These are phyloP conservation scores for Polymixis flavicincta DNA, from an alignment of 2,888 invertebrate genomes.

Conservation along the genomic window DNA sequence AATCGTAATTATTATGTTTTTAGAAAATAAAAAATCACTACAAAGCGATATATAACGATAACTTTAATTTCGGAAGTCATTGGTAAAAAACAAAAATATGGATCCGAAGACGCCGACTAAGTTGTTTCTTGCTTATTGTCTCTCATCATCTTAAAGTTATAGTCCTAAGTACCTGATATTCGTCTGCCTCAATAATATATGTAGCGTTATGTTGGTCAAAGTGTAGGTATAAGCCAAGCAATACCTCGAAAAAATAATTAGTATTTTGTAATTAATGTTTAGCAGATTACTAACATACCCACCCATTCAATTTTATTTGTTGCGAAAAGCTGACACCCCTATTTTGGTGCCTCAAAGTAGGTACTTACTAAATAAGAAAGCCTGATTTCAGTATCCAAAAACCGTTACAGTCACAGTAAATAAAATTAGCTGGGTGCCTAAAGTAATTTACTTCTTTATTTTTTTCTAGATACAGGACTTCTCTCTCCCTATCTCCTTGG, in stretches of 20 bases:
- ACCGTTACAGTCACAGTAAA: constrained; percentile 21
- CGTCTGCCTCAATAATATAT: background rate
- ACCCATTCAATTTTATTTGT: background rate
- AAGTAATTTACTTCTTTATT: constrained; percentile 9
- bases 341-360: background rate
- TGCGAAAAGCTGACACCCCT: background rate
- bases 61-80: background rate
- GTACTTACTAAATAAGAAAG: background rate
- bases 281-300: constrained; percentile 7
- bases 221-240: background rate
- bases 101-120: background rate
- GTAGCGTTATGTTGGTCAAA: background rate
- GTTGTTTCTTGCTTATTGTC: background rate
- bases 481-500: background rate
- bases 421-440: constrained; percentile 13
- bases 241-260: background rate
- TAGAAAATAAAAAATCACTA: too few species aligned
- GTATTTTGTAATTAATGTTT: constrained; percentile 19
- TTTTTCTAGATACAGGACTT: background rate
- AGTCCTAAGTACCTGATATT: background rate
- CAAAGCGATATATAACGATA: too few species aligned
- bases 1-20: too few species aligned
- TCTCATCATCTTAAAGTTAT: background rate
- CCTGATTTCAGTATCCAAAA: constrained; percentile 23
- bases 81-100: background rate